Conservation (phyloP, 2,888 invertebrate genomes). For the Lithophane semibrunnea region DNA sequence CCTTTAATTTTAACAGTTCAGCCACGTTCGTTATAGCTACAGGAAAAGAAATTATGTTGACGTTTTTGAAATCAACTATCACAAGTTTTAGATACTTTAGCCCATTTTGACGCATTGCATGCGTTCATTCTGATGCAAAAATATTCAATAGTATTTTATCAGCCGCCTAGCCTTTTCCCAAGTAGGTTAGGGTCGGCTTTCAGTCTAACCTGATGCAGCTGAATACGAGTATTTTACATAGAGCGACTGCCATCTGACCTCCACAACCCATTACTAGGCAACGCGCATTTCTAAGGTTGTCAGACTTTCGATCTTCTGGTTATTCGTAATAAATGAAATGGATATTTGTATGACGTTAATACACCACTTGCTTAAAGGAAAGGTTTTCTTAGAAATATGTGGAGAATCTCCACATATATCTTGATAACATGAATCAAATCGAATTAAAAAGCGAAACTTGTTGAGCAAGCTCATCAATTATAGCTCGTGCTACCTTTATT, state of each 20-base stretch:
- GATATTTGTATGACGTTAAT: neutral
- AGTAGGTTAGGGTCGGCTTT: constrained; percentile 24
- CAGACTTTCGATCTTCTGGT: constrained; percentile 20
- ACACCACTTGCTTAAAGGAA: neutral
- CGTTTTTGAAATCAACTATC: neutral
- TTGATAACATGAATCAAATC: constrained; percentile 3
- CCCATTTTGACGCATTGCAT: constrained; percentile 2
- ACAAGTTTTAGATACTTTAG: neutral
- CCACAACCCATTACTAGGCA: constrained; percentile 9
- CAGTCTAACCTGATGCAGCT: neutral
- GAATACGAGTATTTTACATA: constrained; percentile 16
- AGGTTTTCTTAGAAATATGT: neutral
- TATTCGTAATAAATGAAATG: constrained; percentile 3
- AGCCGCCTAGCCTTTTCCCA: constrained; percentile 11
- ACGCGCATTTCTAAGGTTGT: constrained; percentile 16
- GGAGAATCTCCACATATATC: neutral
- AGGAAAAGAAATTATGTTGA: neutral
- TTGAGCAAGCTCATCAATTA: too few relatives aligned
- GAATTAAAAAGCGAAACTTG: neutral
- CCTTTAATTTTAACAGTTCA: too few relatives aligned
- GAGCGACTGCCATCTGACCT: constrained; percentile 14
- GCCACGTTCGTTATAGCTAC: too few relatives aligned
- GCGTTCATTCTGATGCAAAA: constrained; percentile 10
- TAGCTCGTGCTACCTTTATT: too few relatives aligned
- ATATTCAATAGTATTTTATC: constrained; percentile 14